Conservation (phyloP, 2,113 vertebrate species). For the Electrona antarctica region DNA sequence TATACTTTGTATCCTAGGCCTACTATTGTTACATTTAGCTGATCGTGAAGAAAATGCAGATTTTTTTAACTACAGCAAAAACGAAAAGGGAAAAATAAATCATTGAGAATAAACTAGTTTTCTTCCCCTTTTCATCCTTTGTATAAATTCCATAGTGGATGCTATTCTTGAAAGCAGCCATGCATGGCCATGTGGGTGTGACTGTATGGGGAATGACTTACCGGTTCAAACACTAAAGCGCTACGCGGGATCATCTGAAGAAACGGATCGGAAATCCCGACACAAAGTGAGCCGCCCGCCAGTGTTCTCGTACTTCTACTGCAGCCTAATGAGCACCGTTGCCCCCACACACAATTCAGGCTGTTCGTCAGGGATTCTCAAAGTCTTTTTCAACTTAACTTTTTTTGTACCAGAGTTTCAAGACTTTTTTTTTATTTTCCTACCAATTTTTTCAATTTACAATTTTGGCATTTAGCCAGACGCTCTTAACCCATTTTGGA, state of each 20-base stretch:
- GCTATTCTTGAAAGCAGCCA: constrained; percentile 49
- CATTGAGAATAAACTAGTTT: constrained; percentile 1
- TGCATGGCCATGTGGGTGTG: constrained; percentile 40
- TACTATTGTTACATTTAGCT: background rate
- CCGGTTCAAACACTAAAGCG: constrained; percentile 50
- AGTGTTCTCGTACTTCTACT: constrained; percentile 48
- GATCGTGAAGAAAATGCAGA: background rate
- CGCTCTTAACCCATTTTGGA: background rate
- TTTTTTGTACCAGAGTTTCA: background rate
- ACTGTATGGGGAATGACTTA: constrained; percentile 36
- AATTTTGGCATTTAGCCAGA: no score
- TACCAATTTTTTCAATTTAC: no score
- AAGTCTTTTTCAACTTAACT: constrained; percentile 54
- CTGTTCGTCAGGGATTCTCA: constrained; percentile 46
- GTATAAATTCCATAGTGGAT: constrained; percentile 46
- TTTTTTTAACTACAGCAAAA: background rate
- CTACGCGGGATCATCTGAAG: constrained; percentile 37
- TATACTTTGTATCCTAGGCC: background rate
- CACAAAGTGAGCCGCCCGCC: constrained; percentile 56
- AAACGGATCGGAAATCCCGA: constrained; percentile 41
- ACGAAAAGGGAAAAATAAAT: background rate
- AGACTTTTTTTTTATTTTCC: constrained; percentile 36
- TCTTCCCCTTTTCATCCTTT: constrained; percentile 30
- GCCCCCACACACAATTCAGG: constrained; percentile 19
- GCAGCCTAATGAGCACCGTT: constrained; percentile 49